These are phyloP conservation scores for Scrobipalpa costella DNA, from an alignment of 2,888 invertebrate genomes.

Conservation along the genomic window DNA sequence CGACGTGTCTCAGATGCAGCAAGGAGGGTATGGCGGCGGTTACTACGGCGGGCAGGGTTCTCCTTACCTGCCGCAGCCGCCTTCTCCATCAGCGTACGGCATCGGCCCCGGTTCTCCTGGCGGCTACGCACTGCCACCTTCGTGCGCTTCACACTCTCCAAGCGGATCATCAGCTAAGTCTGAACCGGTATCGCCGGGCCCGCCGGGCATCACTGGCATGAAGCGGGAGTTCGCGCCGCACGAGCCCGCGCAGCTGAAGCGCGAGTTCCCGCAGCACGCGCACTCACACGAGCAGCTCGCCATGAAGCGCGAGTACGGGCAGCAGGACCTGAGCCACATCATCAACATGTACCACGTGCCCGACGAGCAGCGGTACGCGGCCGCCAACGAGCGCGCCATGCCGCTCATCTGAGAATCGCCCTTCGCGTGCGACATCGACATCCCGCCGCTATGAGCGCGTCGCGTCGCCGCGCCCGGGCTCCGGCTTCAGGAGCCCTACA, in stretches of 20 bases:
- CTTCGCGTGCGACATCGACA: slow-evolving; percentile 83
- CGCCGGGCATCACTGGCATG: slow-evolving; percentile 78
- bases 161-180: slow-evolving; percentile 94
- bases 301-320: slow-evolving; percentile 88
- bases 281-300: slow-evolving; percentile 68
- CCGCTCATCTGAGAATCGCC: slow-evolving; percentile 84
- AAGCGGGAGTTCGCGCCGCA: slow-evolving; percentile 78
- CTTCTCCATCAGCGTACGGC: slow-evolving; percentile 85
- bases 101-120: slow-evolving; percentile 84
- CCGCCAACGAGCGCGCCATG: slow-evolving; percentile 82
- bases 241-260: slow-evolving; percentile 78
- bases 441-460: slow-evolving; percentile 83
- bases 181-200: slow-evolving; percentile 92
- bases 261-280: slow-evolving; percentile 76
- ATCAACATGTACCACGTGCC: slow-evolving; percentile 86
- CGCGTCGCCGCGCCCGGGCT: slow-evolving; percentile 75
- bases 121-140: slow-evolving; percentile 83
- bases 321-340: slow-evolving; percentile 83
- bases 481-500: slow-evolving; percentile 35
- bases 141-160: slow-evolving; percentile 89
- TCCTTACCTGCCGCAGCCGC: slow-evolving; percentile 87
- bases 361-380: slow-evolving; percentile 82
- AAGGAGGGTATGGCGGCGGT: slow-evolving; percentile 85
- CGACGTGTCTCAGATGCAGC: slow-evolving; percentile 94
- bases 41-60: slow-evolving; percentile 89